A percentile compares a stretch with the other conserved stretches of the same genome.
Evolutionary conservation across 2,113 vertebrate species (phyloP).

Genomic region (Malurus alboscapulatus): DNA sequence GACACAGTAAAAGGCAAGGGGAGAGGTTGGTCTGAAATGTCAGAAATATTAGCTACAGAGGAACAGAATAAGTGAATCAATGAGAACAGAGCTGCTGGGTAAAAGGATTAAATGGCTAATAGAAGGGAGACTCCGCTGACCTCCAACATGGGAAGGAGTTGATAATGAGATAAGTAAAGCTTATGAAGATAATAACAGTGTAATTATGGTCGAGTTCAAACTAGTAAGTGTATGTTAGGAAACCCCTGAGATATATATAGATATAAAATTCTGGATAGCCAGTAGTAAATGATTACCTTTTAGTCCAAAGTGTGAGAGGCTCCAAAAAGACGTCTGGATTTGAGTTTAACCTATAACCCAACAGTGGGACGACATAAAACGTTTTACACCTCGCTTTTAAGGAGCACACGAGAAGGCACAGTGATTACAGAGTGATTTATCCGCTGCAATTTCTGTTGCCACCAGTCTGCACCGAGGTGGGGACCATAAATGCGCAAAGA

Average conservation of each 20-base stretch:
- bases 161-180: constrained; percentile 82
- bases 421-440: not conserved
- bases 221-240: constrained; percentile 59
- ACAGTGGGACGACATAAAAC: not conserved
- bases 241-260: constrained; percentile 57
- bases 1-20: constrained; percentile 53
- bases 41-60: constrained; percentile 72
- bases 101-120: constrained; percentile 81
- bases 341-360: constrained; percentile 12
- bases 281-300: constrained; percentile 52
- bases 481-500: not conserved
- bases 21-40: constrained; percentile 71
- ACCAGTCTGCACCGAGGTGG: rapidly evolving
- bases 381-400: not conserved
- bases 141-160: constrained; percentile 74
- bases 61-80: constrained; percentile 71
- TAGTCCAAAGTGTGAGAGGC: not conserved
- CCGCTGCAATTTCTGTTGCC: not conserved
- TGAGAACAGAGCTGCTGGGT: constrained; percentile 69
- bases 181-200: constrained; percentile 75
- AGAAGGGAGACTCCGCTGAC: constrained; percentile 75
- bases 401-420: not conserved
- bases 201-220: constrained; percentile 77
- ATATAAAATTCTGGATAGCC: constrained; percentile 56
- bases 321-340: not conserved